Conservation (phyloP, 1,140 invertebrate species). For the Rhynchophorus ferrugineus region DNA sequence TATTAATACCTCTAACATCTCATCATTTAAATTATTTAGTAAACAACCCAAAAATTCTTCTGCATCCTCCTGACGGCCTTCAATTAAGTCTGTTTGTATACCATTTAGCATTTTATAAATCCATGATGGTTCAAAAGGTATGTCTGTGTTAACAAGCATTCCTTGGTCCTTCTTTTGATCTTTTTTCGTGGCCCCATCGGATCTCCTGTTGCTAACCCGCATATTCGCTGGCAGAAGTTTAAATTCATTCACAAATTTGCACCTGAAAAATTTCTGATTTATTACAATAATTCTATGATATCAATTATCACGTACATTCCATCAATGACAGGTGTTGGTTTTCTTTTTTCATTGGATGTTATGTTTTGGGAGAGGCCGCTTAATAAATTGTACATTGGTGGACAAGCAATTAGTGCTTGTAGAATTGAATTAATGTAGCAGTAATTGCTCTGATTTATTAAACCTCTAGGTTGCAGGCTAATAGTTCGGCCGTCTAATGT, state of each 20-base stretch:
- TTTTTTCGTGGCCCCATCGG: slow-evolving; percentile 37
- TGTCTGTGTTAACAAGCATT: slow-evolving; percentile 47
- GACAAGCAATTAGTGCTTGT: slow-evolving; percentile 84
- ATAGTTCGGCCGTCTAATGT: slow-evolving; percentile 65
- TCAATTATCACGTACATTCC: slow-evolving; percentile 64
- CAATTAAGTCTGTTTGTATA: slow-evolving; percentile 61
- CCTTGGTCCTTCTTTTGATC: slow-evolving; percentile 43
- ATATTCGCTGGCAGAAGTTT: slow-evolving; percentile 49
- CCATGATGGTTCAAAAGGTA: slow-evolving; percentile 73
- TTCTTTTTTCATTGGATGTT: slow-evolving; percentile 42
- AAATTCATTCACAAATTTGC: slow-evolving; percentile 64
- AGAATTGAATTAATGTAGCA: slow-evolving; percentile 92
- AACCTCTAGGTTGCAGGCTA: slow-evolving; percentile 72
- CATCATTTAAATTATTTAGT: slow-evolving; percentile 89
- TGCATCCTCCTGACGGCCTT: slow-evolving; percentile 88
- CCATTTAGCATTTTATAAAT: slow-evolving; percentile 77
- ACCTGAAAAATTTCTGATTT: slow-evolving; percentile 39
- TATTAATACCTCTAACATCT: slow-evolving; percentile 87
- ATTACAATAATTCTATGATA: not conserved
- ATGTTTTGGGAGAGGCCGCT: slow-evolving; percentile 58
- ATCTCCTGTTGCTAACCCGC: slow-evolving; percentile 40
- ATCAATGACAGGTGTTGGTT: slow-evolving; percentile 81
- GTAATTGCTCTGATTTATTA: slow-evolving; percentile 88
- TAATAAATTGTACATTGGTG: slow-evolving; percentile 88
- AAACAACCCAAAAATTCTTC: slow-evolving; percentile 91